Base-by-base conservation (phyloP, 2,113 vertebrate genomes). In the Zapus hudsonius region DNA sequence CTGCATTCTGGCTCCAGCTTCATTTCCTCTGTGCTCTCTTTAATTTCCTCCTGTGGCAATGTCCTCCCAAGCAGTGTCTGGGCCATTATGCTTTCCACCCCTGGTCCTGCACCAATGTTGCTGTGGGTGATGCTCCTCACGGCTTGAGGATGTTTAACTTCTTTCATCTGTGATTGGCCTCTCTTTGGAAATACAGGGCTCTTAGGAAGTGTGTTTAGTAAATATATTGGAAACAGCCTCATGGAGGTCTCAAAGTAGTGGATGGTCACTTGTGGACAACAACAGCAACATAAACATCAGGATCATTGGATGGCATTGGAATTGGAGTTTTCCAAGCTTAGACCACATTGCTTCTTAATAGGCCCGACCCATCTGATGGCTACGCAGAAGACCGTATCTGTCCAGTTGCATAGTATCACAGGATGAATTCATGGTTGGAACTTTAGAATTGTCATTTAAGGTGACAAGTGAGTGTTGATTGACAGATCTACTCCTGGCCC, bases 11-110 rank as follows among this genome's bases (percentile, higher is more conserved):
- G 88, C 72, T 92, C 36, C 59, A 40, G 40, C 75, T 92, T 96
- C 38, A 87, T 91, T 94, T 93, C 93, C 94, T 94, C 67, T 64
- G n/a, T 29, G 64, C 23, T 66, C 70, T 86, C 67, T 96, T 94
- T 92, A 75, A 91, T 87, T 91, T 94, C 90, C 93, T 96, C 40
- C 47, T 38, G 87, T 3, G 80, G 33, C 36, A 20, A 27, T 3
- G 57, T 19, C 10, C 0, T 27, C 61, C 38, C 61, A 31, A 33
- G 72, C 84, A 36, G 80, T 0, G 0, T 67, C 81, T 75, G 55
- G 4, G n/a, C 44, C 57, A 61, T 22, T 44, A 42, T 33, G 36
- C 17, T 36, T 38, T 16, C 23, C 16, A 72, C 17, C 66, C 57
- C 31, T 17, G 3, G 20, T 52, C 73, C 73, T 67, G 15, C 66